Evolutionary conservation across 2,797 vertebrate species (phyloP).

Genomic region (Spinibarbus caldwelli): DNA sequence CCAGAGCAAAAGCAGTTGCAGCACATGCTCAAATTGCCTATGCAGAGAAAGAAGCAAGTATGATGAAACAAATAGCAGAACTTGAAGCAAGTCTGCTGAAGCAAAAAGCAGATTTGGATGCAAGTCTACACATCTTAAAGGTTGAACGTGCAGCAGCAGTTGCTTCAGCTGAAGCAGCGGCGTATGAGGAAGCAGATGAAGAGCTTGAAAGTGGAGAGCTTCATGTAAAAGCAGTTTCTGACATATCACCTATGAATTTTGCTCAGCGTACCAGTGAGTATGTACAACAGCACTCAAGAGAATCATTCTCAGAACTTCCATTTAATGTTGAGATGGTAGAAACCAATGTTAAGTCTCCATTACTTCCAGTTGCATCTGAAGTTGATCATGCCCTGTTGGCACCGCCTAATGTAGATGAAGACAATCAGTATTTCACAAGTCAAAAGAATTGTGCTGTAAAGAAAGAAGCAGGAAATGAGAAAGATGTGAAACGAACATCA

Average conservation of each 20-base stretch:
- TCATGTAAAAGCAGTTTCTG: not conserved
- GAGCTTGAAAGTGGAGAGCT: not conserved
- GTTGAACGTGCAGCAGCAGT: not conserved
- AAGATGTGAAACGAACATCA: not conserved
- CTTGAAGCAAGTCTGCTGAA: not conserved
- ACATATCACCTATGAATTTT: not conserved
- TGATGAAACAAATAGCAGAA: not conserved
- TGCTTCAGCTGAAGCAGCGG: not conserved
- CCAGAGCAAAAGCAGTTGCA: constrained; percentile 17
- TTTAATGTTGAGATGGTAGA: not conserved
- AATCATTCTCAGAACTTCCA: not conserved
- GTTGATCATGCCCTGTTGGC: not conserved
- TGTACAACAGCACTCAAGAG: not conserved
- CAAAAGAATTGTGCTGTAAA: not conserved
- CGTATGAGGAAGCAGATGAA: not conserved
- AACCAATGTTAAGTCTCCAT: not conserved
- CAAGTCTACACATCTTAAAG: not conserved
- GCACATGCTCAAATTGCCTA: not conserved
- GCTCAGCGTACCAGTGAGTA: not conserved
- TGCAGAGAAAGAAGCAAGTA: not conserved
- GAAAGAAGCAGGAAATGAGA: not conserved
- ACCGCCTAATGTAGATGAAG: no score
- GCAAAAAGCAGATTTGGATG: constrained; percentile 1
- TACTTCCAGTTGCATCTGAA: not conserved
- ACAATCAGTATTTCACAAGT: not conserved